phyloP scores from a whole-genome alignment of 2,113 vertebrate genomes.

The Fukomys damarensis region DNA sequence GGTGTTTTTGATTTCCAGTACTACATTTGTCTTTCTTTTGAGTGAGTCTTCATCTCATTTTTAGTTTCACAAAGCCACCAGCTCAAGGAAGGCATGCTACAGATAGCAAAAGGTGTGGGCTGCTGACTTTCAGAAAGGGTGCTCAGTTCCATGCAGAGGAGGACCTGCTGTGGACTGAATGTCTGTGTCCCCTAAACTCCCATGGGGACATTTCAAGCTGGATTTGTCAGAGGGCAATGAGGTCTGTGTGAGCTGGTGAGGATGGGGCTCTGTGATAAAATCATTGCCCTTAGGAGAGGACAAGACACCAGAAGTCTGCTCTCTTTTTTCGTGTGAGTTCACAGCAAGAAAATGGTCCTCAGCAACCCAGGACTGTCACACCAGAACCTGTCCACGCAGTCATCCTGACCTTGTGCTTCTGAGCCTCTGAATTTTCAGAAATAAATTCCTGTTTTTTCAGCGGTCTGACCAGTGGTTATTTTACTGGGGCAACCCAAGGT shows the following conservation, averaged over 20 bases:
- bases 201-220: not conserved
- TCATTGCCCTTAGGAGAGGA: not conserved
- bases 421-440: not conserved
- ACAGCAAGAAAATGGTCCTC: not conserved
- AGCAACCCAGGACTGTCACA: rapidly evolving
- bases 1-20: not conserved
- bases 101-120: not conserved
- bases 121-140: not conserved
- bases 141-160: not conserved
- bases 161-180: rapidly evolving
- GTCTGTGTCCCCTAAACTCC: not conserved
- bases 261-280: rapidly evolving
- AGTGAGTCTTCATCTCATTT: not conserved
- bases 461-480: not conserved
- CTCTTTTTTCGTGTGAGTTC: not conserved
- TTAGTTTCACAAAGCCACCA: not conserved
- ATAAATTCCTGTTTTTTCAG: not conserved
- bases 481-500: not conserved
- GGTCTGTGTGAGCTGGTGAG: too few species aligned
- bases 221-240: too few species aligned
- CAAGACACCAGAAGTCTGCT: not conserved
- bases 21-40: not conserved
- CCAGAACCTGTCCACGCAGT: not conserved
- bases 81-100: not conserved
- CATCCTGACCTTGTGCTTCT: not conserved